Evolutionary conservation across 23 tunicate species (phyloP), one percentile per base, ranked within the genome.

Genomic region (Diplosoma virens): DNA sequence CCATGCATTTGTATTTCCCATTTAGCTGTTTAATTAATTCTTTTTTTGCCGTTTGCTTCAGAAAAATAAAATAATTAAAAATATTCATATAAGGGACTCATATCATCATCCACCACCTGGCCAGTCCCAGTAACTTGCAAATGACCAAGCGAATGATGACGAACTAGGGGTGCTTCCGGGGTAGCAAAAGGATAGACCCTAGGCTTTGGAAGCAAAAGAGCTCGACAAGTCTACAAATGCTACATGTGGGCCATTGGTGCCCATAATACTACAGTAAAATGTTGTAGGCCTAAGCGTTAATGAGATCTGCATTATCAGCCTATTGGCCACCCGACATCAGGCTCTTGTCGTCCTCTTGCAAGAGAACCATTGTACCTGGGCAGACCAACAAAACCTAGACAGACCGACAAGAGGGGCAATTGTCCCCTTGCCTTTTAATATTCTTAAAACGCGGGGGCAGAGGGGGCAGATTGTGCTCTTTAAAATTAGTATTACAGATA

Each of bases 121-220:
- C 50, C 11, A 41, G 50, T 41, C 50, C 14, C 14, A 14, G 9
- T 7, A 41, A 41, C 9, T 41, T 7, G 50, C 50, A 41, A 9
- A 41, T 41, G 50, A 41, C 63, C 63, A 11, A 25, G 63, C 63
- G 24, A 55, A 55, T 55, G 63, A 55, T 55, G 24, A 20, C 63
- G 17, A 11, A 11, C 17, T 14, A 16, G 63, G 63, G 63, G 20
- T 14, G 63, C 63, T 55, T 20, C 63, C 21, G 63, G 63, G 63
- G 24, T 55, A 20, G 63, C 20, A 20, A 55, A 55, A 55, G 63
- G 63, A 55, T 55, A 55, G 21, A 55, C 63, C 24, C 63, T 55
- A 4, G 63, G 63, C 24, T 25, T 25, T 20, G 63, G 63, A 55
- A 55, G 63, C 24, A 55, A 11, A 55, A 11, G 63, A 16, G 24